A percentile compares a stretch with the other conserved stretches of the same genome.
These are phyloP conservation scores for Yasuhikotakia modesta DNA, from an alignment of 2,797 vertebrate genomes.

Conservation along the genomic window DNA sequence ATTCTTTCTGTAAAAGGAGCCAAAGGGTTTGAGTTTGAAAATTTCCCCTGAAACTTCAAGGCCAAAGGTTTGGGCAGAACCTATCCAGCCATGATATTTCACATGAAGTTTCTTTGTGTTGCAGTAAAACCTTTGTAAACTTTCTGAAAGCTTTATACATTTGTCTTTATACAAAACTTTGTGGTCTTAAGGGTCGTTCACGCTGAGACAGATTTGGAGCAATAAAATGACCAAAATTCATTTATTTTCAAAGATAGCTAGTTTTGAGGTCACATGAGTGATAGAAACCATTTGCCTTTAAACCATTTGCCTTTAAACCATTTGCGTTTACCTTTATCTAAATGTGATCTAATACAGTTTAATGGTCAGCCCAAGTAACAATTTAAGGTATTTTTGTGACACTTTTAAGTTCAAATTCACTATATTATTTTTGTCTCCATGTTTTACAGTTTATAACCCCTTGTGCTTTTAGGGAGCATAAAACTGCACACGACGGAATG, in stretches of 20 bases:
- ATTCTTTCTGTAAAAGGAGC: conserved; percentile 1
- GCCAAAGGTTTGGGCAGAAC: conserved; percentile 4
- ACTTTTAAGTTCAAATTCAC: background rate
- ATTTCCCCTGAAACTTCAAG: background rate
- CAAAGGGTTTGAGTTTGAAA: conserved; percentile 13
- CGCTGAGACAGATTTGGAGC: background rate
- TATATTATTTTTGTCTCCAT: background rate
- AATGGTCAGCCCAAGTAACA: too few relatives aligned
- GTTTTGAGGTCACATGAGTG: too few relatives aligned
- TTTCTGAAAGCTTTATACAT: conserved; percentile 2
- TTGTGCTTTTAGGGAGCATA: conserved; percentile 36
- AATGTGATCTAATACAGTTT: too few relatives aligned
- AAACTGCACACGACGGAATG: background rate
- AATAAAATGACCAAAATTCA: too few relatives aligned
- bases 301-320: too few relatives aligned
- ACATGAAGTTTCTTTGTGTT: background rate
- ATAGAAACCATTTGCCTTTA: too few relatives aligned
- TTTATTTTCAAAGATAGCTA: too few relatives aligned
- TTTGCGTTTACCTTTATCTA: too few relatives aligned
- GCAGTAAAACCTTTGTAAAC: conserved; percentile 9
- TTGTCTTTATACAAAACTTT: background rate
- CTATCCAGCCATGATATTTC: background rate
- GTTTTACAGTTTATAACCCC: conserved; percentile 29
- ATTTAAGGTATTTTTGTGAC: too few relatives aligned
- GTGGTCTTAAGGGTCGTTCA: background rate